Base-by-base conservation (phyloP, 1,140 invertebrate species). In the Zaprionus davidi region DNA sequence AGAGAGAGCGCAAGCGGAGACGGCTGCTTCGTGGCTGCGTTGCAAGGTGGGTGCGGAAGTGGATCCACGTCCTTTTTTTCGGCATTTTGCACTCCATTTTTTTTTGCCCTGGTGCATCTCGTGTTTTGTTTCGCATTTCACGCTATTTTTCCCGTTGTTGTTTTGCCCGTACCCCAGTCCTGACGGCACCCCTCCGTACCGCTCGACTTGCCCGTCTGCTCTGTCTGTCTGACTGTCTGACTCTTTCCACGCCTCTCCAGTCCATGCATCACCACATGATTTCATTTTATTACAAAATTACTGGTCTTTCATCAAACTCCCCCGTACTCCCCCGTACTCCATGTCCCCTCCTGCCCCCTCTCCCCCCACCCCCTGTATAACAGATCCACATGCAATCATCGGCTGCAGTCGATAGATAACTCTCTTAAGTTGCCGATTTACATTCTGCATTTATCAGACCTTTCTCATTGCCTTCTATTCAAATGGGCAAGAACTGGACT, bases 281-380 rank as follows among this genome's bases (percentile, higher is more conserved):
- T 84, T 78, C 69, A 65, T 70, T 88, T 78, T 86, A 88, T 88
- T 87, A 78, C 78, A 71, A 83, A 88, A 86, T 86, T 86, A 87
- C 77, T 70, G 69, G 78, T 76, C 81, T 78, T 81, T 66, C 65
- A 26, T 82, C 78, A 71, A 75, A 4, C 4, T 20, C n/a, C n/a
- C 51, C 22, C 3, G 20, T 15, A n/a, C n/a, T n/a, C n/a, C n/a
- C 51, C 22, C 3, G 20, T 15, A 20, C 51, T 17, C 1, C 5
- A 28, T 28, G 28, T 31, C 13, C 11, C n/a, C n/a, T 17, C 6
- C 20, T 20, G 20, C 20, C 20, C 20, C 20, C n/a, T 1, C 36
- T 38, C 2, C 7, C 41, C n/a, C 41, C 41, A 7, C 6, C n/a
- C n/a, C 9, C 2, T 9, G 7, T 31, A 31, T 31, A 31, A 0